phyloP scores from a whole-genome alignment of 2,888 invertebrate genomes.

The Noctuana brunneofusca region DNA sequence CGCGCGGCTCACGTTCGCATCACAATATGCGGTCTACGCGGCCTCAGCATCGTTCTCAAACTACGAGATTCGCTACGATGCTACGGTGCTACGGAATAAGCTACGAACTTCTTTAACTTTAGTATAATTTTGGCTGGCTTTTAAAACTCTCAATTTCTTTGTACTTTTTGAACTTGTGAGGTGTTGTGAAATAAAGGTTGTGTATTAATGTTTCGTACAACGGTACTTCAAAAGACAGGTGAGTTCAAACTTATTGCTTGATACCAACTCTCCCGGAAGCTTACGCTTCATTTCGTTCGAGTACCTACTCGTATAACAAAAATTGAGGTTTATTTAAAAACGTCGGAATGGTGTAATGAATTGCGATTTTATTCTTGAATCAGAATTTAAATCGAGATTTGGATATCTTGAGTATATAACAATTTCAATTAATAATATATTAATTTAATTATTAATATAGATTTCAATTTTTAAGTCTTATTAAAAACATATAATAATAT shows the following conservation, averaged over 20 bases:
- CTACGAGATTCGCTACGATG: constrained; percentile 4
- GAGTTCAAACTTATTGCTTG: constrained; percentile 16
- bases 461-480: no score
- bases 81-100: constrained; percentile 3
- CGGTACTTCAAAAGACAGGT: neutral
- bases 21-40: constrained; percentile 34
- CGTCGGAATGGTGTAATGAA: neutral
- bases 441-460: no score
- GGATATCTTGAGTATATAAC: neutral
- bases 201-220: constrained; percentile 8
- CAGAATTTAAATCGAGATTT: neutral
- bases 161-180: constrained; percentile 11
- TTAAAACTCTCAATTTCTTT: neutral
- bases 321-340: constrained; percentile 17
- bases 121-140: neutral
- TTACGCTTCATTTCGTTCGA: constrained; percentile 12
- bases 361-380: neutral
- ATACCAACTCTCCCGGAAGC: constrained; percentile 12
- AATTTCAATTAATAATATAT: no score
- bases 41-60: constrained; percentile 35
- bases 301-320: constrained; percentile 7
- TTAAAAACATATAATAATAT: no score
- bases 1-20: neutral
- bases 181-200: constrained; percentile 14
- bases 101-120: neutral